Evolutionary conservation across 2,113 vertebrate genomes (phyloP).

Genomic region (Oenanthe oenanthe): DNA sequence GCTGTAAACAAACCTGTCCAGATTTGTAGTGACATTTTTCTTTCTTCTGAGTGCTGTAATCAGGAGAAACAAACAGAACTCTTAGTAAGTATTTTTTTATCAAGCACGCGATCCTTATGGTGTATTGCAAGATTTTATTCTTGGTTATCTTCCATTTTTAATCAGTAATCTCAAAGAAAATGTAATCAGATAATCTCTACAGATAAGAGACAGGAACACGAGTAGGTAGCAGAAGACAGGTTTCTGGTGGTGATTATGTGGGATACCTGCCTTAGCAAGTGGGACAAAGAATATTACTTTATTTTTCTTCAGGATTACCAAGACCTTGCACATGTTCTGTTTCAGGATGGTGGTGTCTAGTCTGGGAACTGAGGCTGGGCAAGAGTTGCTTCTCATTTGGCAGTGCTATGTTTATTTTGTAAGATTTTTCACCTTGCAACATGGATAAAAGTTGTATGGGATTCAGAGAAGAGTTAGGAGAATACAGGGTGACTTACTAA

Average conservation of each 20-base stretch:
- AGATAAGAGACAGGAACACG: neutral
- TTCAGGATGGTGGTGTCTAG: neutral
- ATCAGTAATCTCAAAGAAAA: neutral
- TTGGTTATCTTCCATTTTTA: neutral
- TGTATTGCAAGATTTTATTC: neutral
- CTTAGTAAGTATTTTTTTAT: neutral
- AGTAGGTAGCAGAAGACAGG: neutral
- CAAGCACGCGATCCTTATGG: neutral
- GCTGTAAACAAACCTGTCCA: neutral
- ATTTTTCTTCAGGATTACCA: neutral
- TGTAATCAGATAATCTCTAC: neutral
- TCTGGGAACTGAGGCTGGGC: neutral
- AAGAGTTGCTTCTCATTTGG: neutral
- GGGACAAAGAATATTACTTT: neutral
- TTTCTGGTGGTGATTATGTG: neutral
- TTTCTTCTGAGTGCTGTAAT: neutral
- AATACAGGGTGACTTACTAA: neutral
- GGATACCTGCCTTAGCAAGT: neutral
- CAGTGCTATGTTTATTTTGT: neutral
- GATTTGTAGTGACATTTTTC: neutral
- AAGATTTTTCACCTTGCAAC: neutral
- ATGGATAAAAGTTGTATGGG: neutral
- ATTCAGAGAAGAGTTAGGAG: neutral
- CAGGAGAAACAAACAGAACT: neutral
- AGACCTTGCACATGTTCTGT: fast-evolving